phyloP scores from a whole-genome alignment of 1,140 invertebrate genomes.

The Cydia strobilella region DNA sequence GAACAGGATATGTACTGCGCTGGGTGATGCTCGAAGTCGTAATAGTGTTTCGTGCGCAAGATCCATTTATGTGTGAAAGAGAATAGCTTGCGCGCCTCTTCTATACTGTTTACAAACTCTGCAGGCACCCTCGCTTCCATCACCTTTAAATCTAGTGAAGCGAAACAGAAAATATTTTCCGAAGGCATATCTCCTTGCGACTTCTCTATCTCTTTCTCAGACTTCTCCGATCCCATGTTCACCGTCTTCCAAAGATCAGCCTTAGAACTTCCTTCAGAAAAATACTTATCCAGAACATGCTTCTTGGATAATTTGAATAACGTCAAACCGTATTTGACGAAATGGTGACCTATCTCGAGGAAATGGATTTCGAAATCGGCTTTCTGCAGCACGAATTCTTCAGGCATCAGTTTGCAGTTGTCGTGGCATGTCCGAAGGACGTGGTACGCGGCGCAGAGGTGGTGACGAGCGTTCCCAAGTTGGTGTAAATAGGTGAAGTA shows the following conservation, averaged over 20 bases:
- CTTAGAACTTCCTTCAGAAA: conserved; percentile 55
- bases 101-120: conserved; percentile 60
- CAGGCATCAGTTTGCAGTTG: conserved; percentile 68
- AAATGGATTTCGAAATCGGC: conserved; percentile 79
- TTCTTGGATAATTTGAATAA: conserved; percentile 81
- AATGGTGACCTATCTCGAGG: conserved; percentile 83
- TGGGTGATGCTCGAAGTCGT: conserved; percentile 85
- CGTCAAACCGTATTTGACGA: conserved; percentile 83
- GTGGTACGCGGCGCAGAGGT: conserved; percentile 80
- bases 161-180: conserved; percentile 61
- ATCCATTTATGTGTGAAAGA: conserved; percentile 84
- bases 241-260: conserved; percentile 64
- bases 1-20: conserved; percentile 85
- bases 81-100: conserved; percentile 82
- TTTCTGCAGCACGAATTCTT: conserved; percentile 69
- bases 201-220: conserved; percentile 35
- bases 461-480: conserved; percentile 80
- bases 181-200: conserved; percentile 51
- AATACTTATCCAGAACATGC: conserved; percentile 67
- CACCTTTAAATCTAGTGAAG: conserved; percentile 62
- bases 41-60: conserved; percentile 84
- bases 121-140: conserved; percentile 59
- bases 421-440: conserved; percentile 77
- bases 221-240: conserved; percentile 50
- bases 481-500: conserved; percentile 74